Conservation (phyloP, 2,113 vertebrate species). For the Aptenodytes patagonicus region DNA sequence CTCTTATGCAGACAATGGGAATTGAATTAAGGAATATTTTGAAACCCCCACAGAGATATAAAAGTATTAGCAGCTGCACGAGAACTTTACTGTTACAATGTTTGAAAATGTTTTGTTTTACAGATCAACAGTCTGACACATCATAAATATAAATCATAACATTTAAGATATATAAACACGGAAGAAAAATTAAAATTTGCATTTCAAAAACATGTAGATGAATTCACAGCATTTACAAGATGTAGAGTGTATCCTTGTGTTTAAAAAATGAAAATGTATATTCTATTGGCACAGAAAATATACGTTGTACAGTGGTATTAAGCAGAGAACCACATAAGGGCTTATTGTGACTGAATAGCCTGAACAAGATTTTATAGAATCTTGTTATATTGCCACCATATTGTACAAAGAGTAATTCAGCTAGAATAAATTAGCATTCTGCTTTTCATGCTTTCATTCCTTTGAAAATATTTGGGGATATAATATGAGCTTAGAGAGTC, state of each 20-base stretch:
- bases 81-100: conserved; percentile 63
- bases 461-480: conserved; percentile 59
- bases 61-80: conserved; percentile 72
- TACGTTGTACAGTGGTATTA: background rate
- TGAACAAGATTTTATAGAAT: background rate
- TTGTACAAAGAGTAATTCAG: conserved; percentile 32
- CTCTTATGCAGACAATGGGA: conserved; percentile 71
- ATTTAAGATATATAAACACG: conserved; percentile 18
- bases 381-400: conserved; percentile 11
- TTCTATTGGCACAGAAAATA: background rate
- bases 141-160: conserved; percentile 63
- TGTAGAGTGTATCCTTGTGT: background rate
- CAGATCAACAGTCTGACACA: conserved; percentile 67
- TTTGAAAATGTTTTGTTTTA: conserved; percentile 72
- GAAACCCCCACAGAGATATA: conserved; percentile 70
- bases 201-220: conserved; percentile 4
- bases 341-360: background rate
- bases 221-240: background rate
- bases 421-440: conserved; percentile 59
- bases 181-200: conserved; percentile 27
- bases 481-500: conserved; percentile 20
- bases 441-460: conserved; percentile 45
- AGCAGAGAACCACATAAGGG: background rate
- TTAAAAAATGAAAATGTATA: background rate
- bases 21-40: conserved; percentile 77